These are phyloP conservation scores for Ormyrus pomaceus DNA, from an alignment of 2,888 invertebrate genomes.

Conservation along the genomic window DNA sequence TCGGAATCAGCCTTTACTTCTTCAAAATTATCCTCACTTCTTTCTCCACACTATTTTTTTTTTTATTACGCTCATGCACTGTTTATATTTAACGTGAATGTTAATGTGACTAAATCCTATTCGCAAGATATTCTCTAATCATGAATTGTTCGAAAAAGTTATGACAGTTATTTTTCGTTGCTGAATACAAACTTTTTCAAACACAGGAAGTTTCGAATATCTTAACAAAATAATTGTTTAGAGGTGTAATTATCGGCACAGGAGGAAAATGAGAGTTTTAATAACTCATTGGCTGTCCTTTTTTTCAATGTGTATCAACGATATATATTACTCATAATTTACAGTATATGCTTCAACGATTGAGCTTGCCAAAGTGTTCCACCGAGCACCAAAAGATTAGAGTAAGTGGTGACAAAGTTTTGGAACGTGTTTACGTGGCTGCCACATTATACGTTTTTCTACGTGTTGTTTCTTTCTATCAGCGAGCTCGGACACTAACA, in stretches of 20 bases:
- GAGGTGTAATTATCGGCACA: too few species aligned
- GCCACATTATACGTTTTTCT: conserved; percentile 62
- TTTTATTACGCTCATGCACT: not conserved
- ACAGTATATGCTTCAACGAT: conserved; percentile 93
- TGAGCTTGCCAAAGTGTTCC: conserved; percentile 90
- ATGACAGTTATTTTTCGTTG: too few species aligned
- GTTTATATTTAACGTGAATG: conserved; percentile 18
- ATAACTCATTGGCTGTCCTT: conserved; percentile 21
- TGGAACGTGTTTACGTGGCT: conserved; percentile 68
- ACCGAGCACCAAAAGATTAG: conserved; percentile 92
- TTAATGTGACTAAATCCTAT: conserved; percentile 32
- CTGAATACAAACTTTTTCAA: not conserved
- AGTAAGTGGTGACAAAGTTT: conserved; percentile 82
- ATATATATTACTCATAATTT: conserved; percentile 76
- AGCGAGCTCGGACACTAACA: conserved; percentile 56
- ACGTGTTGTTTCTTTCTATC: conserved; percentile 55
- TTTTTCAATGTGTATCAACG: conserved; percentile 51
- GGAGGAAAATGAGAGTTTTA: not conserved
- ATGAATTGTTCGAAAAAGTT: too few species aligned
- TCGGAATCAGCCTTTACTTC: too few species aligned
- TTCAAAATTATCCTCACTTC: not conserved
- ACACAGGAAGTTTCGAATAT: not conserved
- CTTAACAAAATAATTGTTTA: too few species aligned
- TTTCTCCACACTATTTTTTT: not conserved
- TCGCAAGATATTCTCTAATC: not conserved